Evolutionary conservation across 2,113 vertebrate species (phyloP).

Genomic region (Petromus typicus): DNA sequence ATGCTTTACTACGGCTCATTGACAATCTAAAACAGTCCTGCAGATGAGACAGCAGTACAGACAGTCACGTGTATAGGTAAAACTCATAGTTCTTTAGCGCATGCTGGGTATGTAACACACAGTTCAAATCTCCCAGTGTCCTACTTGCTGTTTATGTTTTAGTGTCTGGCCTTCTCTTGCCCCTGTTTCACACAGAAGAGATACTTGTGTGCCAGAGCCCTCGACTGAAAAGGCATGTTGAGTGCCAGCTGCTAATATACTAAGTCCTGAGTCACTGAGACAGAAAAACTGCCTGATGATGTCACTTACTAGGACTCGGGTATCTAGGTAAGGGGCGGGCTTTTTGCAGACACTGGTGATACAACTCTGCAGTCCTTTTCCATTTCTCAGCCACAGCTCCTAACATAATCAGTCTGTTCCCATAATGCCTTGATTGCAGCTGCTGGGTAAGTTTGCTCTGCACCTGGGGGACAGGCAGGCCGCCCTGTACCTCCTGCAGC

Average conservation of each 20-base stretch:
- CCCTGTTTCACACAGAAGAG: constrained; percentile 83
- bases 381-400: constrained; percentile 88
- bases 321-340: constrained; percentile 85
- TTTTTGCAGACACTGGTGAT: constrained; percentile 85
- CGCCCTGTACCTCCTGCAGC: constrained; percentile 81
- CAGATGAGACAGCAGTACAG: constrained; percentile 71
- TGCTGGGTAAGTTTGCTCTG: constrained; percentile 85
- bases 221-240: constrained; percentile 84
- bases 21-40: constrained; percentile 40
- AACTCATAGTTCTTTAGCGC: constrained; percentile 63
- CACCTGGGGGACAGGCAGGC: constrained; percentile 58
- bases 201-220: constrained; percentile 75
- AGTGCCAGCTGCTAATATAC: constrained; percentile 86
- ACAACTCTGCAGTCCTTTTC: constrained; percentile 85
- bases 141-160: constrained; percentile 85
- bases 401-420: constrained; percentile 78
- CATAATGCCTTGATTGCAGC: constrained; percentile 84
- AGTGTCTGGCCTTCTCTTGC: constrained; percentile 86
- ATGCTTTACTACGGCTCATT: constrained; percentile 47
- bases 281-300: constrained; percentile 88
- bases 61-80: constrained; percentile 61
- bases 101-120: constrained; percentile 72
- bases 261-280: constrained; percentile 86
- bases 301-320: constrained; percentile 85
- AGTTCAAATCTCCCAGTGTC: constrained; percentile 77